Evolutionary conservation across 2,888 invertebrate genomes (phyloP).

Genomic region (Caenorhabditis japonica): DNA sequence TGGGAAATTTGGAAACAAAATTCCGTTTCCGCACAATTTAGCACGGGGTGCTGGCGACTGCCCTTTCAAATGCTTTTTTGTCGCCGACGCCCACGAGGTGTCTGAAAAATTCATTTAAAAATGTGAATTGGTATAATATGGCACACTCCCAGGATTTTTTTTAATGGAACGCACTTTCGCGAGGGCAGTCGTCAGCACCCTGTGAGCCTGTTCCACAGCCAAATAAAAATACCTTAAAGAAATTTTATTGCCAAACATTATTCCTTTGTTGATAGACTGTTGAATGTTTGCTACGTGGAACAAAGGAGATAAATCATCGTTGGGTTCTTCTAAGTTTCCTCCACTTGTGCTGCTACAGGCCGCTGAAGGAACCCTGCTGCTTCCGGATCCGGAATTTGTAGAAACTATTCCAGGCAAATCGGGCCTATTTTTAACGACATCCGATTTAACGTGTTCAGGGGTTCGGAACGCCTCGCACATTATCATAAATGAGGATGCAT

Average conservation of each 20-base stretch:
- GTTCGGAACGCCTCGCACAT: constrained; percentile 77
- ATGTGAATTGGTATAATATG: no score
- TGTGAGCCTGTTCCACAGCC: no score
- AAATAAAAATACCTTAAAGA: no score
- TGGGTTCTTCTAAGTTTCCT: constrained; percentile 9
- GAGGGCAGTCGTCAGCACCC: no score
- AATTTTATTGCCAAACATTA: constrained; percentile 18
- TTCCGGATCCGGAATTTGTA: constrained; percentile 39
- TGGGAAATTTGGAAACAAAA: no score
- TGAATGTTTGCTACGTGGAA: constrained; percentile 23
- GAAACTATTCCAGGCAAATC: constrained; percentile 30
- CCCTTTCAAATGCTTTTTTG: no score
- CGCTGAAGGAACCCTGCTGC: constrained; percentile 44
- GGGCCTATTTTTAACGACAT: constrained; percentile 33
- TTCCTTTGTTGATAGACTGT: constrained; percentile 45
- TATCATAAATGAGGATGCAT: constrained; percentile 76
- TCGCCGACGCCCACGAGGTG: no score
- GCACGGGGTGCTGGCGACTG: no score
- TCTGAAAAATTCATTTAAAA: no score
- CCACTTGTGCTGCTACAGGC: constrained; percentile 15
- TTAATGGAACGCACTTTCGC: no score
- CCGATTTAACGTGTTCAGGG: constrained; percentile 68
- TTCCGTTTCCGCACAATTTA: no score
- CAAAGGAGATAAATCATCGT: constrained; percentile 20
- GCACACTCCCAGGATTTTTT: no score